These are phyloP conservation scores for Albula goreensis DNA, from an alignment of 2,113 vertebrate genomes.

Conservation along the genomic window DNA sequence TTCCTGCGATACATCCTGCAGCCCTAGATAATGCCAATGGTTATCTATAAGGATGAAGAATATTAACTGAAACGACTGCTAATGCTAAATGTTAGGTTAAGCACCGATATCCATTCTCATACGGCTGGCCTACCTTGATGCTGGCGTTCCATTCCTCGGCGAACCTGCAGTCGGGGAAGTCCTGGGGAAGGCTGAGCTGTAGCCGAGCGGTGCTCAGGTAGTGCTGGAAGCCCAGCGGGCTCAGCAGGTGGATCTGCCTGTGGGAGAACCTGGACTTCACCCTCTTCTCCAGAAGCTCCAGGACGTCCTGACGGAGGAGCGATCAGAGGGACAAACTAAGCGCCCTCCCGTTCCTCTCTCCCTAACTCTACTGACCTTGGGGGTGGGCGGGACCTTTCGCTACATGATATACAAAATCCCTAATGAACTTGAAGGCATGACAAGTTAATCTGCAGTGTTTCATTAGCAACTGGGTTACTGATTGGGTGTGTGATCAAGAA, in stretches of 20 bases:
- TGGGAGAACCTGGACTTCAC: slow-evolving; percentile 97
- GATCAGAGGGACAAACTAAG: background rate
- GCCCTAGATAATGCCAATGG: too few species aligned
- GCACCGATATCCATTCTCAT: background rate
- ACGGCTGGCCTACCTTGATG: slow-evolving; percentile 68
- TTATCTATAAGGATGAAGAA: too few species aligned
- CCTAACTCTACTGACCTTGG: too few species aligned
- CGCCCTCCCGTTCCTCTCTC: too few species aligned
- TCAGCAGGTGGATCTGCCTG: slow-evolving; percentile 88
- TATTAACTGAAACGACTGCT: too few species aligned
- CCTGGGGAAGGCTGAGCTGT: slow-evolving; percentile 76
- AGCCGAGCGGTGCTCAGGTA: slow-evolving; percentile 76
- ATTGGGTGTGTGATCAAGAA: too few species aligned
- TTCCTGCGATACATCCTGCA: too few species aligned
- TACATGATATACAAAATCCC: too few species aligned
- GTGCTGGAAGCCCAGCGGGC: slow-evolving; percentile 74
- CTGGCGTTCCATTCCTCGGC: slow-evolving; percentile 80
- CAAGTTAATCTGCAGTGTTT: too few species aligned
- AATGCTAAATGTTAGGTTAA: background rate
- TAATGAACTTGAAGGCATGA: too few species aligned
- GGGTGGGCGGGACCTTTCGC: too few species aligned
- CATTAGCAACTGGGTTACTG: too few species aligned
- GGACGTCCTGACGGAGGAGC: slow-evolving; percentile 77
- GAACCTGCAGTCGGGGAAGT: slow-evolving; percentile 77
- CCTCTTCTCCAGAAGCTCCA: slow-evolving; percentile 96